Evolutionary conservation across 1,140 invertebrate genomes (phyloP).

Genomic region (Aphis craccivora): DNA sequence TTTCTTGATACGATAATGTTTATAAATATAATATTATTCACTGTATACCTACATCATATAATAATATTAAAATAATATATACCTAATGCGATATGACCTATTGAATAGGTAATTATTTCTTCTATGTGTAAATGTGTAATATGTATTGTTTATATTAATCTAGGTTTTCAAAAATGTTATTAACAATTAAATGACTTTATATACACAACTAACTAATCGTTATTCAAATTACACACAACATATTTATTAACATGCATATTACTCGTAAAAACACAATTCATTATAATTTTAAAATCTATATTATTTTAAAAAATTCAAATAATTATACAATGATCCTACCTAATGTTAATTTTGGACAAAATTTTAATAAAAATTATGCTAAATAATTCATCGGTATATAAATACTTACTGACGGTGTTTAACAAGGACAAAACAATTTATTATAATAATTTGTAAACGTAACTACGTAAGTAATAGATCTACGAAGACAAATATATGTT

Average conservation of each 20-base stretch:
- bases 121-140: not conserved
- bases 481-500: conserved; percentile 32
- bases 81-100: not conserved
- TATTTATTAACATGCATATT: not conserved
- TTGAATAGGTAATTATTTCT: not conserved
- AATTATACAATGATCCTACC: not conserved
- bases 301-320: not conserved
- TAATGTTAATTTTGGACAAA: conserved; percentile 11
- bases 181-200: not conserved
- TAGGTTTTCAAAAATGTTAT: not conserved
- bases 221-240: not conserved
- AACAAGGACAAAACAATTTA: conserved; percentile 51
- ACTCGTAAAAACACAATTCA: conserved; percentile 6
- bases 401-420: not conserved
- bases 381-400: not conserved
- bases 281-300: not conserved
- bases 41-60: not conserved
- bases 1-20: not conserved
- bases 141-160: not conserved
- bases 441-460: not conserved
- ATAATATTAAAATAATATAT: not conserved
- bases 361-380: not conserved
- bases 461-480: conserved; percentile 21
- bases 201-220: not conserved
- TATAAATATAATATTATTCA: not conserved